Evolutionary conservation across 2,113 vertebrate species (phyloP).

Genomic region (Podiceps cristatus): DNA sequence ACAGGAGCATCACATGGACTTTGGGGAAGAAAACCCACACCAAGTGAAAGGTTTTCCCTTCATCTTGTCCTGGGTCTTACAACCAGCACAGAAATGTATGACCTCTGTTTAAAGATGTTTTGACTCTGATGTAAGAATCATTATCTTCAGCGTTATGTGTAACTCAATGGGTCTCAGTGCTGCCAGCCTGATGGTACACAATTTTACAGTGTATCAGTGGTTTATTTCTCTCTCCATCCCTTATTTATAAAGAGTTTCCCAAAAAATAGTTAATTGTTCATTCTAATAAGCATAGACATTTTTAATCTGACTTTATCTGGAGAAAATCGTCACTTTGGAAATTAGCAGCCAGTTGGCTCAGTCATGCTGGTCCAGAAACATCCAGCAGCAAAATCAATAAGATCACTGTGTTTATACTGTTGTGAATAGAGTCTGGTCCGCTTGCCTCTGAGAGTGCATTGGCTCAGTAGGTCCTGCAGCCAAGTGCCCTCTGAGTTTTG

Average conservation of each 20-base stretch:
- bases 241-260: neutral
- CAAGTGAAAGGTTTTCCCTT: neutral
- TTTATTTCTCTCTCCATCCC: neutral
- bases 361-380: neutral
- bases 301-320: neutral
- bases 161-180: neutral
- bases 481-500: neutral
- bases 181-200: fast-evolving
- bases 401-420: neutral
- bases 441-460: neutral
- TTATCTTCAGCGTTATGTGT: neutral
- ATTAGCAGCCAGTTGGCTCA: neutral
- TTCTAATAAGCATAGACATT: neutral
- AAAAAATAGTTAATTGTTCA: neutral
- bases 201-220: neutral
- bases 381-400: neutral
- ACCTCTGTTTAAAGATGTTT: neutral
- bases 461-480: neutral
- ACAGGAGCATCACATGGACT: neutral
- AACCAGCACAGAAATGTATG: neutral
- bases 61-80: neutral
- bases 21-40: fast-evolving
- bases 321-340: neutral
- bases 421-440: fast-evolving
- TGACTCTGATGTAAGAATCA: neutral